Evolutionary conservation across 1,140 invertebrate species (phyloP), one percentile per base, ranked within the genome.

Genomic region (Hyphantria cunea): DNA sequence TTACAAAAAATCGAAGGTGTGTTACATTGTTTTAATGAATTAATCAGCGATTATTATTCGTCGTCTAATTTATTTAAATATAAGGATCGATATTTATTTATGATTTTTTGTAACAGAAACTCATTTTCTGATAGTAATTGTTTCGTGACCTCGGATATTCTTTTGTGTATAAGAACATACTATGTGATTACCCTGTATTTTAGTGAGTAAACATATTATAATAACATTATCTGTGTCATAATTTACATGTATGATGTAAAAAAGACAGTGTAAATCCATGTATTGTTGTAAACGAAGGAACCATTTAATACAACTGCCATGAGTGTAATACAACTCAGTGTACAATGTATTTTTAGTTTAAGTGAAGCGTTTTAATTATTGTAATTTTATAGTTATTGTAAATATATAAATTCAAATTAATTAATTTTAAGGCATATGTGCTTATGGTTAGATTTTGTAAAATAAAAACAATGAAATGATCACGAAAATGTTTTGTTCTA

Each of bases 391-490:
- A 70, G 45, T 66, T 12, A 67, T 55, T 78, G 79, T 82, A 78
- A 82, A 82, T 79, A 81, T 59, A 58, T 63, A 59, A 66, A 71
- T 68, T 74, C 37, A 68, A 66, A 73, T 66, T 73, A 69, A 67
- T 59, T 61, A 47, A 68, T 69, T 52, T 56, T 76, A 72, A 76
- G 67, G 72, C 58, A 74, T 70, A 74, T 71, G 76, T 74, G 76
- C 67, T 72, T 66, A 65, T 66, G 65, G 55, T 45, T 70, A 70
- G 69, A 56, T 74, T 76, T 72, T 76, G 70, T 72, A 69, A 71
- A 82, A 81, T 84, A 86, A 86, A 86, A 72, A 65, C 68, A 51
- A 68, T 70, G 17, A 71, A 78, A 9, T 39, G 37, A 74, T 51
- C 33, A 66, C 41, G 45, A 33, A 55, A n/a, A 48, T 39, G 8